Evolutionary conservation across 2,888 invertebrate genomes (phyloP), one percentile per base, ranked within the genome.

Genomic region (Busseola fusca): DNA sequence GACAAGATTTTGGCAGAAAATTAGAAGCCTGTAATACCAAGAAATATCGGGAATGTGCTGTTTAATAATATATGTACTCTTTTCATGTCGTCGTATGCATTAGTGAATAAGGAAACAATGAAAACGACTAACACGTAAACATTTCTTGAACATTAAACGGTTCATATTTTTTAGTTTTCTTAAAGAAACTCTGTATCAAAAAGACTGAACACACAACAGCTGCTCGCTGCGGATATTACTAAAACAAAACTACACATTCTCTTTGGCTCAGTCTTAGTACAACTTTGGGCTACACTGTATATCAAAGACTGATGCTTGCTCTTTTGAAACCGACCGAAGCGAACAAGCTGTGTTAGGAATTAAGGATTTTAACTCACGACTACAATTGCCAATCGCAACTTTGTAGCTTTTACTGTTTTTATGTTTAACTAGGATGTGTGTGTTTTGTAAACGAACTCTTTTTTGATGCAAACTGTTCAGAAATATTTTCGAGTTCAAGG

Each of bases 211-310:
- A 2, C 60, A 67, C 73, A 65, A 30, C 74, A 69, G 52, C 76
- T 76, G 74, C 68, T 64, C 42, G 71, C 62, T 54, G 68, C 69
- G 80, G 69, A 80, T 68, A 80, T 80, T 74, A 80, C 64, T 64
- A 60, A 56, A 76, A 79, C 68, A 79, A 76, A 76, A 80, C 80
- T 74, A n/a, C 37, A 25, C 80, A 18, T 58, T 78, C 34, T 64
- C 75, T 77, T 74, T 80, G 50, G 34, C n/a, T 37, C 60, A 25
- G 54, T 40, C 52, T 65, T 40, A 60, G 27, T 54, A 50, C 25
- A 62, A 78, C 30, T 74, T 45, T 60, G 54, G 60, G 30, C 37
- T 52, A 10, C 75, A 40, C 52, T 42, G 37, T 34, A 21, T 25
- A 73, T 25, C 63, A 64, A 50, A 73, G 40, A 59, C 57, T 52